Evolutionary conservation across 1,140 invertebrate genomes (phyloP).

Genomic region (Heliconius melpomene): DNA sequence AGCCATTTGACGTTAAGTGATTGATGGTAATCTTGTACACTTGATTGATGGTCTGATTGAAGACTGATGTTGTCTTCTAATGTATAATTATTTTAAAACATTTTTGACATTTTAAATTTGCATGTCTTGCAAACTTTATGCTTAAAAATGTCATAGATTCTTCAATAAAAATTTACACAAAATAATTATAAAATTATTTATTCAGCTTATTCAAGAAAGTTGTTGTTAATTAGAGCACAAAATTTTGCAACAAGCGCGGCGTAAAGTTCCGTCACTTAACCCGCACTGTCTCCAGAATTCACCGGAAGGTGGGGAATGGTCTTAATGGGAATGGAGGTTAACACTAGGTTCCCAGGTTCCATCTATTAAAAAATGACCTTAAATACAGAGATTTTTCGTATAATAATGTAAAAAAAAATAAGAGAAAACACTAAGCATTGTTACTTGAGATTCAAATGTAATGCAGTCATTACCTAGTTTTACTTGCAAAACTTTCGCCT

Average conservation of each 20-base stretch:
- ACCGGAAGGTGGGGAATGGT: too few species aligned
- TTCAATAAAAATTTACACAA: not conserved
- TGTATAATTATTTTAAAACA: constrained; percentile 31
- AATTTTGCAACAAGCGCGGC: not conserved
- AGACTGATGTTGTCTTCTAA: constrained; percentile 23
- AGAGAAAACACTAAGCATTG: not conserved
- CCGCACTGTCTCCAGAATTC: too few species aligned
- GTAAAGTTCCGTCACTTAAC: too few species aligned
- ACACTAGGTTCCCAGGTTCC: not conserved
- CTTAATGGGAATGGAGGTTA: too few species aligned
- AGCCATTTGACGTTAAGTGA: constrained; percentile 32
- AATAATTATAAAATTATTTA: not conserved
- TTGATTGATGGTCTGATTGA: constrained; percentile 39
- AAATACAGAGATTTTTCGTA: not conserved
- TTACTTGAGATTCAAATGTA: not conserved
- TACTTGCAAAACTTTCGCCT: constrained; percentile 31
- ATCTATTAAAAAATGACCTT: not conserved
- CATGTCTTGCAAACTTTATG: not conserved
- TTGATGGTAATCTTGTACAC: constrained; percentile 37
- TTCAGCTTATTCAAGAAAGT: not conserved
- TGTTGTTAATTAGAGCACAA: not conserved
- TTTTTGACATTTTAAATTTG: constrained; percentile 18
- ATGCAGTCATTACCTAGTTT: constrained; percentile 11
- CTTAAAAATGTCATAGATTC: not conserved
- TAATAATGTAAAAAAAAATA: not conserved